Evolutionary conservation across 2,797 vertebrate species (phyloP).

Genomic region (Babyrousa celebensis): DNA sequence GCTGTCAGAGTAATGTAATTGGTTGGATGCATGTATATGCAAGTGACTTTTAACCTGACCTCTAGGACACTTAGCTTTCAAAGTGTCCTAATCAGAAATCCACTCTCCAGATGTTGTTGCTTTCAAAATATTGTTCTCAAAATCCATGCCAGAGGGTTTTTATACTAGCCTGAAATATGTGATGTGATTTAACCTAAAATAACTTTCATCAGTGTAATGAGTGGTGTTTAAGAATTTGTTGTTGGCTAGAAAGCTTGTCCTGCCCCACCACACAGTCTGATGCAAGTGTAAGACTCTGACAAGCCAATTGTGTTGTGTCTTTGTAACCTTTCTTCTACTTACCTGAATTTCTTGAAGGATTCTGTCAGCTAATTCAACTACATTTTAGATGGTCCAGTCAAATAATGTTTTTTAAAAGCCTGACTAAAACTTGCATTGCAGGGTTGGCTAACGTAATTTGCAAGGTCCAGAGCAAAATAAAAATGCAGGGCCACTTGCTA

Average conservation of each 20-base stretch:
- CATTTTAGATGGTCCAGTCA: not conserved
- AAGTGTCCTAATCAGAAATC: conserved; percentile 48
- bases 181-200: not conserved
- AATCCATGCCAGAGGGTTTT: conserved; percentile 25
- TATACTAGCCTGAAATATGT: conserved; percentile 28
- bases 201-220: not conserved
- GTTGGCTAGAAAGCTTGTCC: not conserved
- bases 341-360: not conserved
- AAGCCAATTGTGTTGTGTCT: too few species aligned
- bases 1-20: not conserved
- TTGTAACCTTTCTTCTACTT: not conserved
- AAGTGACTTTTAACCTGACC: not conserved
- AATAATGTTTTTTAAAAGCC: not conserved
- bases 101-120: not conserved
- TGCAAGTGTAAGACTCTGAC: not conserved
- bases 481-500: not conserved
- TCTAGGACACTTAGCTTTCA: not conserved
- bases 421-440: not conserved
- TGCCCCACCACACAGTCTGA: not conserved
- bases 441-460: not conserved
- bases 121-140: conserved; percentile 58
- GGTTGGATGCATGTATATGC: not conserved
- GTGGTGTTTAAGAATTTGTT: not conserved
- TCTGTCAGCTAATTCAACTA: not conserved
- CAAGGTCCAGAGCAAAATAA: not conserved